phyloP scores from a whole-genome alignment of 2,113 vertebrate species.

The Tetrax tetrax region DNA sequence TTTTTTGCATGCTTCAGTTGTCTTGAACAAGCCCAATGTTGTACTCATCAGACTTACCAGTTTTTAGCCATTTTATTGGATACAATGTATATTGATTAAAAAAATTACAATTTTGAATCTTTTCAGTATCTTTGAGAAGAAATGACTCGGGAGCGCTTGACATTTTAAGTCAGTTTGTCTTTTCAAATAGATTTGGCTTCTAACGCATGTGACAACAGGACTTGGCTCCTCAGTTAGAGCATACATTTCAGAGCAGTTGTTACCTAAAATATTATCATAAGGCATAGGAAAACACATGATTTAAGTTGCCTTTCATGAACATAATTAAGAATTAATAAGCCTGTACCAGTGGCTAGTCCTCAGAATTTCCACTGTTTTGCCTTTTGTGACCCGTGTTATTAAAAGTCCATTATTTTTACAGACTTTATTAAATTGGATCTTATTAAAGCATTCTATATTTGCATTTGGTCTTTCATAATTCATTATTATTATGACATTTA shows the following conservation, averaged over 20 bases:
- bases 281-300: constrained; percentile 83
- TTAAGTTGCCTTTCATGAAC: constrained; percentile 88
- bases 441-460: constrained; percentile 99
- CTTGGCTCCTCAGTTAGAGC: constrained; percentile 79
- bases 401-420: constrained; percentile 95
- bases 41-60: not conserved
- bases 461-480: constrained; percentile 99
- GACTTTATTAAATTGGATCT: constrained; percentile 99
- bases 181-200: constrained; percentile 80
- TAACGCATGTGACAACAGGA: constrained; percentile 76
- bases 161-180: constrained; percentile 79
- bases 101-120: constrained; percentile 61
- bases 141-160: constrained; percentile 70
- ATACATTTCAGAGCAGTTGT: constrained; percentile 83
- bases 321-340: constrained; percentile 89
- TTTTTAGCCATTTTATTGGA: constrained; percentile 34
- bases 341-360: constrained; percentile 82
- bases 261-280: constrained; percentile 87
- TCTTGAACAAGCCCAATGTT: not conserved
- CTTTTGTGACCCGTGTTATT: constrained; percentile 88
- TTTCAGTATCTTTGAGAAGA: constrained; percentile 73
- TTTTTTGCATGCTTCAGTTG: not conserved
- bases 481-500: constrained; percentile 99
- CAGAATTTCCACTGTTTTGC: constrained; percentile 87
- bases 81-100: constrained; percentile 16